Conservation (phyloP, 2,113 vertebrate genomes). For the Sakesphorus luctuosus region DNA sequence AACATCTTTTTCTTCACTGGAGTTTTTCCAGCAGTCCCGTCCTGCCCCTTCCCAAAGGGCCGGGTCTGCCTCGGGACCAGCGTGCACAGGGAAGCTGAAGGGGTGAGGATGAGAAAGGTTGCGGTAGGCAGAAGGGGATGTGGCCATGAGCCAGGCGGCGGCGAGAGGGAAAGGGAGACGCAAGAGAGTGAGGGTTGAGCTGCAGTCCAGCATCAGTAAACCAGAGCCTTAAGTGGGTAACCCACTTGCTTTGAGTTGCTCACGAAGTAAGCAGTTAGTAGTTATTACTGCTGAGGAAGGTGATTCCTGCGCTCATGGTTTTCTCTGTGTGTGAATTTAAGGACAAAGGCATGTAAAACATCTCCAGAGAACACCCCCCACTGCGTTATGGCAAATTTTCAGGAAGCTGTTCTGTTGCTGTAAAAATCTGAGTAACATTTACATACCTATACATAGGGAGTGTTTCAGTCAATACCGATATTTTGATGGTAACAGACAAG, state of each 20-base stretch:
- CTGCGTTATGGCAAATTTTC: not conserved
- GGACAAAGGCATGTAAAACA: not conserved
- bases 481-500: not conserved
- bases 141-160: accelerated
- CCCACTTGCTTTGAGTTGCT: not conserved
- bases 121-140: not conserved
- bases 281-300: not conserved
- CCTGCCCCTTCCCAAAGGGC: not conserved
- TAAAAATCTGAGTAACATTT: not conserved
- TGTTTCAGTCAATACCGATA: not conserved
- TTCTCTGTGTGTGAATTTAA: not conserved
- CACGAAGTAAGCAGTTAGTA: not conserved
- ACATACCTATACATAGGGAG: not conserved
- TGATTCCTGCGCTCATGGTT: accelerated
- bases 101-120: no score
- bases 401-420: not conserved
- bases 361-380: not conserved
- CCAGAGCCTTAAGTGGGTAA: not conserved
- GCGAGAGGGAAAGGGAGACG: not conserved
- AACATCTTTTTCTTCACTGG: not conserved
- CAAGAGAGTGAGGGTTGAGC: not conserved
- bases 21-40: not conserved
- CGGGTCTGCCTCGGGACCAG: not conserved
- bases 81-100: accelerated
- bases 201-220: not conserved